Evolutionary conservation across 2,113 vertebrate species (phyloP), one percentile per base, ranked within the genome.

Genomic region (Sinocyclocheilus anshuiensis): DNA sequence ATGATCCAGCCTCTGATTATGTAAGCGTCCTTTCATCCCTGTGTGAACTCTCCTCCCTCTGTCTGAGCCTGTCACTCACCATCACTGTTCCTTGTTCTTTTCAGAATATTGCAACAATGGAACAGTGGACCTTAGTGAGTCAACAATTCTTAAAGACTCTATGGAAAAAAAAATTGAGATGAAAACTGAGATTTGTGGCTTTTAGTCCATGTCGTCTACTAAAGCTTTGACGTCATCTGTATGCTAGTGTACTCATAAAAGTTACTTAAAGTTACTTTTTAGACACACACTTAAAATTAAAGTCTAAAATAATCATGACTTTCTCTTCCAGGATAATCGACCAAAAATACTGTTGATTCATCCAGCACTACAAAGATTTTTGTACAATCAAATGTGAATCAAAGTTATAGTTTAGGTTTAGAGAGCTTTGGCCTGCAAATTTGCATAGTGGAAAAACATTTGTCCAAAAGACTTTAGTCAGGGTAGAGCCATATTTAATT

Each of bases 61-160:
- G 79, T 45, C 33, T 82, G 24, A 82, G 26, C 78, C 87, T 16
- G 87, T 75, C 83, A 87, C 86, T 89, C 80, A 88, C 87, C 13
- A 13, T 90, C 53, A 90, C 90, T 42, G 36, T 71, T 69, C 50
- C 71, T 45, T 45, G 8, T 11, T 45, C 42, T 45, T 45, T 45
- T 45, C 42, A 45, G 9, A 45, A 10, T 53, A 53, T 16, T 53
- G 12, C 50, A 53, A 53, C 50, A 53, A 53, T 53, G 50, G 50
- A 15, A 53, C 50, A 53, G 50, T 53, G 50, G 13, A 53, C 50
- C 50, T 53, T 16, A 53, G 45, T 53, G 13, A 53, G 15, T 53
- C 50, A 53, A 15, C 50, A 53, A 16, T 53, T 50, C 13, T 53
- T 53, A 53, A 53, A 53, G 12, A 50, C 48, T 3, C 48, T 15